Evolutionary conservation across 2,797 vertebrate species (phyloP), one percentile per base, ranked within the genome.

Genomic region (Xenopus petersii): DNA sequence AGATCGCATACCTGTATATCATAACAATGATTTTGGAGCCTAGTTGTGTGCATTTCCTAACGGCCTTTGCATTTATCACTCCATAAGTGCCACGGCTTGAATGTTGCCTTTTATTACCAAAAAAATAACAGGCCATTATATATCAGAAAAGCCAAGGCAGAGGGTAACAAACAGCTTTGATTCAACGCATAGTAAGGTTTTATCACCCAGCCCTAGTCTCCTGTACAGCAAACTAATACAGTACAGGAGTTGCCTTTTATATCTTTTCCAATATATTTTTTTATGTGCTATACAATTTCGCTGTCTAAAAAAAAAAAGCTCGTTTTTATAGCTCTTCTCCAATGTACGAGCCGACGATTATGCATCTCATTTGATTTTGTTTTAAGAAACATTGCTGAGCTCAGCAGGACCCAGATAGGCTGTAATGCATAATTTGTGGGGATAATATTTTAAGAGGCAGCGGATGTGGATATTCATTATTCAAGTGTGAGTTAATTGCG

Each of bases 401-500:
- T 79, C 76, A 74, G 76, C 76, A 69, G 67, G 71, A 71, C 24
- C 15, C 8, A 26, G 36, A 26, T 70, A 51, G 60, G 49, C 67
- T 51, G 42, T 51, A 51, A 66, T 69, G 54, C 71, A 79, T 78
- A 67, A 73, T 78, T 73, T 58, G 51, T 55, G 67, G 71, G 69
- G 75, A 68, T 73, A 78, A 78, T 78, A 78, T 73, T 77, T 73
- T 69, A 69, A 63, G 48, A 78, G 67, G 65, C 49, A 55, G 56
- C 17, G 30, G 30, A 54, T 59, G 51, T 70, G 71, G 71, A 47
- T 65, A 60, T 74, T 73, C 76, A 74, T 79, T 79, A 79, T 79
- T 79, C 76, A 70, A 74, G 71, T 70, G 76, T 21, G 47, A 79
- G 76, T 79, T 79, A 79, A 79, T 79, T 79, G 76, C 46, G 65